Evolutionary conservation across 2,888 invertebrate genomes (phyloP).

Genomic region (Oscheius sp.): DNA sequence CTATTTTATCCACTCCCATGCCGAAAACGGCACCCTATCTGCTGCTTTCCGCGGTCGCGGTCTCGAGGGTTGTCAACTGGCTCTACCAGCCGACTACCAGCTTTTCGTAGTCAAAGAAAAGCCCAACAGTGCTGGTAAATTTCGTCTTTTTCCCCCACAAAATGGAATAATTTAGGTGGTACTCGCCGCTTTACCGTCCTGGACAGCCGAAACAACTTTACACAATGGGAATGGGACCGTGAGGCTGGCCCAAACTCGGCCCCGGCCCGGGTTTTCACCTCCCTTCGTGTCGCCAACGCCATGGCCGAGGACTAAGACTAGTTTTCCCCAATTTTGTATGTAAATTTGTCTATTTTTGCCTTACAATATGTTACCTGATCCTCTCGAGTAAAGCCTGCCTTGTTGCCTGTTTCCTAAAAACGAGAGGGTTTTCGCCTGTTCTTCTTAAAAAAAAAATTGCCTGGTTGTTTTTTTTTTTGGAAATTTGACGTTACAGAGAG

Average conservation of each 20-base stretch:
- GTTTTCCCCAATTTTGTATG: not conserved
- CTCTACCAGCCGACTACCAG: slow-evolving; percentile 30
- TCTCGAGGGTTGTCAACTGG: slow-evolving; percentile 35
- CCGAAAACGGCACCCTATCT: not conserved
- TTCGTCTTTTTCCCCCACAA: not conserved
- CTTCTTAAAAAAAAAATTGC: not conserved
- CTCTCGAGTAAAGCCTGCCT: not conserved
- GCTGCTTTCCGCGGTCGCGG: slow-evolving; percentile 40
- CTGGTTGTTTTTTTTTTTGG: not conserved
- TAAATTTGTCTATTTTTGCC: not conserved
- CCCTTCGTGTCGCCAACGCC: slow-evolving; percentile 13
- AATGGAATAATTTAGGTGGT: slow-evolving; percentile 3
- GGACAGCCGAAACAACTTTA: slow-evolving; percentile 5
- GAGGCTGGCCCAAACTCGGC: not conserved
- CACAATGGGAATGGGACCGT: slow-evolving; percentile 32
- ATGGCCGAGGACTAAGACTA: slow-evolving; percentile 16
- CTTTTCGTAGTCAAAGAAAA: slow-evolving; percentile 32
- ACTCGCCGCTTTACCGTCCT: slow-evolving; percentile 21
- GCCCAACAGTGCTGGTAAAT: not conserved
- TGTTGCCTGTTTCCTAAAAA: not conserved
- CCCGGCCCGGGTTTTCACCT: not conserved
- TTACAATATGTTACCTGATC: not conserved
- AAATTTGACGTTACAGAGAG: not conserved
- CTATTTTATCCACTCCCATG: slow-evolving; percentile 73
- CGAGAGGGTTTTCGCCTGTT: not conserved